Percentiles rank a stretch among this genome's conserved stretches.
These are phyloP conservation scores for Pomacea maculata DNA, from an alignment of 1,140 invertebrate genomes.

Conservation along the genomic window DNA sequence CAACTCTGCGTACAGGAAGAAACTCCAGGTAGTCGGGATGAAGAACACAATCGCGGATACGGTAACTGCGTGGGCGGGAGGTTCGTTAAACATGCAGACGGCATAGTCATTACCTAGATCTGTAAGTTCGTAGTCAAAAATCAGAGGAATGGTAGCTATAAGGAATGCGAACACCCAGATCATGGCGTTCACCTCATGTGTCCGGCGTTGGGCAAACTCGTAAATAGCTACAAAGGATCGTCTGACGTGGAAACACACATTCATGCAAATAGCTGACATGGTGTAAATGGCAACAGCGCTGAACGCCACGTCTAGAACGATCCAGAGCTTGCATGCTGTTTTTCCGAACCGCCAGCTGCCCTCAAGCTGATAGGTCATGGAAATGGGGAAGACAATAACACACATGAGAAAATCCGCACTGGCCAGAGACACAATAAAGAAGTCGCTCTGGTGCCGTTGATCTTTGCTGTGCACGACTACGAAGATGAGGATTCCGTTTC, in stretches of 20 bases:
- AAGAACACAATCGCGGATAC: background rate
- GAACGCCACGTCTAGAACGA: background rate
- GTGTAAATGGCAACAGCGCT: conserved; percentile 12
- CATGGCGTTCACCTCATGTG: background rate
- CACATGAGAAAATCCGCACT: conserved; percentile 13
- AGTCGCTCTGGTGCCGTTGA: background rate
- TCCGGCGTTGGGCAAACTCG: background rate
- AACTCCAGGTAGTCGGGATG: background rate
- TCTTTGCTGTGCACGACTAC: conserved; percentile 7
- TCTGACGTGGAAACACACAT: conserved; percentile 16
- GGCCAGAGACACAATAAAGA: conserved; percentile 14
- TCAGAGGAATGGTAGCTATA: background rate
- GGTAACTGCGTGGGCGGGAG: background rate
- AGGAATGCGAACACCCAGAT: conserved; percentile 1
- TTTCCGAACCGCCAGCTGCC: background rate
- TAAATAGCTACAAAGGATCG: conserved; percentile 3
- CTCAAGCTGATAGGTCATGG: background rate
- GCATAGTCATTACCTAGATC: too few species aligned
- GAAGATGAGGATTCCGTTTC: conserved; percentile 3
- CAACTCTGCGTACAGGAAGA: background rate
- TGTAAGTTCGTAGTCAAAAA: background rate
- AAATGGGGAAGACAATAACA: conserved; percentile 10
- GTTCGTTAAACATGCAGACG: conserved; percentile 6
- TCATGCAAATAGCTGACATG: conserved; percentile 19
- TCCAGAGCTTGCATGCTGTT: background rate